These are phyloP conservation scores for Novumbra hubbsi DNA, from an alignment of 2,797 vertebrate genomes.

Conservation along the genomic window DNA sequence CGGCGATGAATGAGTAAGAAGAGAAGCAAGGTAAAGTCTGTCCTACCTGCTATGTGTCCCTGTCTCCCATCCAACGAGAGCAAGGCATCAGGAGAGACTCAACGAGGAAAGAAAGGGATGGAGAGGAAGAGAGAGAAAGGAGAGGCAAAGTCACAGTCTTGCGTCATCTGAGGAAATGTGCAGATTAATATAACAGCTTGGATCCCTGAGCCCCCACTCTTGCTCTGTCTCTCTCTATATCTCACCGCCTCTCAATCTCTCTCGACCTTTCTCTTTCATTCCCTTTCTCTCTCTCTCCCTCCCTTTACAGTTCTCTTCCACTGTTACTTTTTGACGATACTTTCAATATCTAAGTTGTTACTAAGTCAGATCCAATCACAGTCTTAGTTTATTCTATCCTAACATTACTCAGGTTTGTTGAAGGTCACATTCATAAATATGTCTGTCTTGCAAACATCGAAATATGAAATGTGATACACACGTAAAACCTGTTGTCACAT, in stretches of 20 bases:
- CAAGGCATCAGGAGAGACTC: constrained; percentile 62
- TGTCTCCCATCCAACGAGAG: constrained; percentile 61
- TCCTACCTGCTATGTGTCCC: constrained; percentile 68
- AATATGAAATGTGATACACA: background rate
- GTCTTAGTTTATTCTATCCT: background rate
- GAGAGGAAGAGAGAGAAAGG: constrained; percentile 23
- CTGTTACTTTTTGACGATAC: background rate
- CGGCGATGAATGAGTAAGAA: background rate
- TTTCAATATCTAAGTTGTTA: background rate
- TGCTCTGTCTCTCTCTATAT: constrained; percentile 12
- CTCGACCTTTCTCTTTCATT: constrained; percentile 20
- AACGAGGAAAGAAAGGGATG: constrained; percentile 15
- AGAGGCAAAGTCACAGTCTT: constrained; percentile 64
- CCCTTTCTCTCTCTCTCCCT: constrained; percentile 1
- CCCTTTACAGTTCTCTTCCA: constrained; percentile 3
- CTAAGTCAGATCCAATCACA: background rate
- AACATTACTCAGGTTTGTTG: background rate
- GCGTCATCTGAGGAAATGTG: constrained; percentile 77
- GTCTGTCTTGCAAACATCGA: background rate
- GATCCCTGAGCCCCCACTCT: constrained; percentile 46
- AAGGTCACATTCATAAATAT: background rate
- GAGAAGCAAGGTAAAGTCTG: constrained; percentile 2
- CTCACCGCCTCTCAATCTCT: constrained; percentile 3
- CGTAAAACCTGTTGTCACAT: background rate
- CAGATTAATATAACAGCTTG: constrained; percentile 77